Conservation (phyloP, 2,888 invertebrate genomes). For the Melikaiella ostensackeni region DNA sequence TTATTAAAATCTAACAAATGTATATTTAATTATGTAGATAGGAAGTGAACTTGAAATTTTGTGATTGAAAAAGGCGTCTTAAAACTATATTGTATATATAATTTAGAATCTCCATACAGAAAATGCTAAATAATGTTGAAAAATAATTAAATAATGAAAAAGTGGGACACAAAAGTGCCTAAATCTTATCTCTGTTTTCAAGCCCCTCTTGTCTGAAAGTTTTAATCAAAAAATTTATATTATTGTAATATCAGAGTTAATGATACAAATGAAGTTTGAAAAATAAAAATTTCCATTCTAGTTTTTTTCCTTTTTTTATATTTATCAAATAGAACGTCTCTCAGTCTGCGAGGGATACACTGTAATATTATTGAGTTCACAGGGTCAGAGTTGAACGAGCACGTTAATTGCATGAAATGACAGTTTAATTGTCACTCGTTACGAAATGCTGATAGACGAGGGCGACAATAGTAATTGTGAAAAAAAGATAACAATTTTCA, state of each 20-base stretch:
- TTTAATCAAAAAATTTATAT: neutral
- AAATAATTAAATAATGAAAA: neutral
- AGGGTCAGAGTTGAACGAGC: constrained; percentile 6
- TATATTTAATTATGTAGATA: neutral
- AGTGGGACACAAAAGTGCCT: neutral
- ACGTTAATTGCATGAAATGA: neutral
- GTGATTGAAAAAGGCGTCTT: neutral
- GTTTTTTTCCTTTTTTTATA: neutral
- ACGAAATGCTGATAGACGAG: neutral
- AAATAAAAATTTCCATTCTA: neutral
- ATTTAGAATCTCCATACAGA: neutral
- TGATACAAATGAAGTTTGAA: neutral
- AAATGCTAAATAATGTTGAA: neutral
- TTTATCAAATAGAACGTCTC: neutral
- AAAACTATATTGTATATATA: neutral
- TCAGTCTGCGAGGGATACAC: neutral
- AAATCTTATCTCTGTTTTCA: neutral
- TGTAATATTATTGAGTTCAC: neutral
- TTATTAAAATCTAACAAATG: neutral
- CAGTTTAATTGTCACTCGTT: neutral
- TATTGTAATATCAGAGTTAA: neutral
- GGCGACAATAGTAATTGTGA: neutral
- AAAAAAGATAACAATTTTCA: neutral
- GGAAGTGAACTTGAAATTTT: neutral
- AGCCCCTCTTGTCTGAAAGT: neutral